Base-by-base conservation (phyloP, 2,113 vertebrate species). In the Prunella himalayana region DNA sequence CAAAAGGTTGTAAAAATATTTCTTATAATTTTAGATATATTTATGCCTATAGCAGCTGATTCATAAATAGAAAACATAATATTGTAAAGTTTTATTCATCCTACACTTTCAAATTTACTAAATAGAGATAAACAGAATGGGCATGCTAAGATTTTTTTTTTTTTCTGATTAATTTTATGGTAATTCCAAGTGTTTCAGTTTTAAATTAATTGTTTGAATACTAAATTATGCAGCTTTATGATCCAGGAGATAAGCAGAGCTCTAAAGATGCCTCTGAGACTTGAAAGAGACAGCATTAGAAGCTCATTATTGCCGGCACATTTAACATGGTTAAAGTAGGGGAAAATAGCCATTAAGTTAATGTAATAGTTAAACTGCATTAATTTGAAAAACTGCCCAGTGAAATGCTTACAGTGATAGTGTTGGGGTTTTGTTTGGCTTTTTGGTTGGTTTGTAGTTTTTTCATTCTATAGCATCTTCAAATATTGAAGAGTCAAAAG, bases 191-290 rank as follows among this genome's bases (percentile, higher is more conserved):
- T 95, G 95, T 97, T 98, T 97, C 88, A 37, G 57, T 96, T 97
- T 97, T 98, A 98, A 98, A 98, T 98, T 97, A 98, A 98, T 98
- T 98, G 98, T 98, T 98, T 98, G 96, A 98, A 98, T 98, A 98
- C 97, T 97, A 97, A 98, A 98, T 98, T 98, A 98, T 97, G 97
- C 97, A 97, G 97, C 96, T 98, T 98, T 98, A 98, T 98, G 98
- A 98, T 98, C 97, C 98, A 97, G 88, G 95, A 98, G 98, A 98
- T 98, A 98, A 98, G 98, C 97, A 96, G 96, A 82, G 92, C 96
- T 97, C 96, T 98, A 98, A 98, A 98, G 97, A 98, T 97, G 97
- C 98, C 98, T 97, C 96, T 97, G 98, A 98, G 98, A 98, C 97
- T 97, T 94, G 84, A 96, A 96, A 97, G 96, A 98, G 97, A 98